Evolutionary conservation across 2,797 vertebrate species (phyloP).

Genomic region (Schizopygopsis pylzovi): DNA sequence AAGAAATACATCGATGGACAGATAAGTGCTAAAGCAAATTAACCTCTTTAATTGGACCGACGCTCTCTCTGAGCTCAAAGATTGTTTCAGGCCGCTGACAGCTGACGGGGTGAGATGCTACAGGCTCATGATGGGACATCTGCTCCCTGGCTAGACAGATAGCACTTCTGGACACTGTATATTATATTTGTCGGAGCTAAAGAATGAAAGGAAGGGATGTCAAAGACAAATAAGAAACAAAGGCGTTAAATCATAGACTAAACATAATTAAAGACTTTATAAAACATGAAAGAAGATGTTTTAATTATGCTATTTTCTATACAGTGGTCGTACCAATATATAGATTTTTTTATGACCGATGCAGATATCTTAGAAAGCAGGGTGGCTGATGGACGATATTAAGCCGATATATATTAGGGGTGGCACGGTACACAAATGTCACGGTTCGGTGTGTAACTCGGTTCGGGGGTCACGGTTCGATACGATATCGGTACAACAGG

Average conservation of each 20-base stretch:
- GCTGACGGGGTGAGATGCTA: slow-evolving; percentile 79
- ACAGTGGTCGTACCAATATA: not conserved
- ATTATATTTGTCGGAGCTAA: slow-evolving; percentile 12
- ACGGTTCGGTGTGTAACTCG: too few relatives aligned
- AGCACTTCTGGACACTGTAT: slow-evolving; percentile 38
- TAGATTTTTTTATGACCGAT: not conserved
- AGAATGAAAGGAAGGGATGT: not conserved
- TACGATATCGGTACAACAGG: too few relatives aligned
- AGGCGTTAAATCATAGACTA: not conserved
- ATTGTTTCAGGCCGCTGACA: slow-evolving; percentile 79
- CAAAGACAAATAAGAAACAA: slow-evolving; percentile 13
- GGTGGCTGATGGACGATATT: not conserved
- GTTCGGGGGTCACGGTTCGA: too few relatives aligned
- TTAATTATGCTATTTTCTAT: not conserved
- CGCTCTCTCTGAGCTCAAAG: slow-evolving; percentile 74
- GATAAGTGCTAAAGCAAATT: slow-evolving; percentile 70
- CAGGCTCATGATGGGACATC: slow-evolving; percentile 51
- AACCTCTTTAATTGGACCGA: slow-evolving; percentile 80
- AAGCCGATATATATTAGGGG: not conserved
- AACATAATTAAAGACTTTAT: not conserved
- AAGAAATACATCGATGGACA: slow-evolving; percentile 13
- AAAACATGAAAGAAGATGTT: not conserved
- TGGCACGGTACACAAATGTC: too few relatives aligned
- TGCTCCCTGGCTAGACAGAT: slow-evolving; percentile 39
- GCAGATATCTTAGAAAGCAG: not conserved